Conservation (phyloP, 1,140 invertebrate species). For the Streblospio benedicti region DNA sequence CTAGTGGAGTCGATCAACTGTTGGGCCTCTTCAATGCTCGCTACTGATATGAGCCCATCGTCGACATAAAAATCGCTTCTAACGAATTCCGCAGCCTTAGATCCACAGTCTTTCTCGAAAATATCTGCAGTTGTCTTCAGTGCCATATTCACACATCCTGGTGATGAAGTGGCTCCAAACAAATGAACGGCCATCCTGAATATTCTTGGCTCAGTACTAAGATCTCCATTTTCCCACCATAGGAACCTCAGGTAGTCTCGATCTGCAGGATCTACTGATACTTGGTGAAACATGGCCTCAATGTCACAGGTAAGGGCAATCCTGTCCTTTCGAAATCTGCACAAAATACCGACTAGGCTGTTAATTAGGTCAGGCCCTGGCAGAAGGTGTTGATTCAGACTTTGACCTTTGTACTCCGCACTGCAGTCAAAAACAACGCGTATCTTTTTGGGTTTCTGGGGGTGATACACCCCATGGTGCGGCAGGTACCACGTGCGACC, state of each 20-base stretch:
- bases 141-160: slow-evolving; percentile 15
- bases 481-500: background rate
- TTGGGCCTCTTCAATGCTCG: background rate
- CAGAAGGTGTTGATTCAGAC: slow-evolving; percentile 20
- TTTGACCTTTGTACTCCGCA: slow-evolving; percentile 10
- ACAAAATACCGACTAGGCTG: slow-evolving; percentile 14
- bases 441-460: background rate
- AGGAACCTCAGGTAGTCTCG: slow-evolving; percentile 19
- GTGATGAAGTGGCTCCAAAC: slow-evolving; percentile 23
- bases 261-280: slow-evolving; percentile 11
- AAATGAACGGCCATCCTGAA: slow-evolving; percentile 20
- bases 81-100: slow-evolving; percentile 17
- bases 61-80: slow-evolving; percentile 16
- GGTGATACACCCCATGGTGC: background rate
- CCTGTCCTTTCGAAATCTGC: slow-evolving; percentile 12
- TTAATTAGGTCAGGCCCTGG: slow-evolving; percentile 38
- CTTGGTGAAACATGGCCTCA: slow-evolving; percentile 5
- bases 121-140: slow-evolving; percentile 15
- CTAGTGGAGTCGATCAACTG: slow-evolving; percentile 1
- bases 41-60: slow-evolving; percentile 2
- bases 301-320: background rate
- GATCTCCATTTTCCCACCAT: slow-evolving; percentile 18
- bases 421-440: background rate
- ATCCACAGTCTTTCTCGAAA: background rate
- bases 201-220: slow-evolving; percentile 6